Evolutionary conservation across 1,140 invertebrate genomes (phyloP).

Genomic region (Drosophila nasuta): DNA sequence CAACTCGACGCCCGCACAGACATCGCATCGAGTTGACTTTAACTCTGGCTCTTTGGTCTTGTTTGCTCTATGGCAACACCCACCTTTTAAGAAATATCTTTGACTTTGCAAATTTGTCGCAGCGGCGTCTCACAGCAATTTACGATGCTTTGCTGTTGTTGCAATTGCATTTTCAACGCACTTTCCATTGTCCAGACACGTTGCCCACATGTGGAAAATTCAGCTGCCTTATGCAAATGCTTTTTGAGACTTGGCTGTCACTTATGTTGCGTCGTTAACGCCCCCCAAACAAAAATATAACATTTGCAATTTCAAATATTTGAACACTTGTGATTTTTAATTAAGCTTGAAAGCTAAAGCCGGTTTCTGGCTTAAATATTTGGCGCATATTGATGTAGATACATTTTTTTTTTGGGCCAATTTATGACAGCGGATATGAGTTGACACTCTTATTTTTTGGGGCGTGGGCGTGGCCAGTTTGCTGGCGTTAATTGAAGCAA

Average conservation of each 20-base stretch:
- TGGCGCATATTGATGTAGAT: slow-evolving; percentile 47
- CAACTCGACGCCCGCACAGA: slow-evolving; percentile 76
- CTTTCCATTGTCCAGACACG: slow-evolving; percentile 57
- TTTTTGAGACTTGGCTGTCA: slow-evolving; percentile 47
- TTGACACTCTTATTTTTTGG: slow-evolving; percentile 50
- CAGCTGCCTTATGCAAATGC: slow-evolving; percentile 58
- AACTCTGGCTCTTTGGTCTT: background rate
- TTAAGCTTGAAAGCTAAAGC: slow-evolving; percentile 57
- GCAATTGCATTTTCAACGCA: slow-evolving; percentile 49
- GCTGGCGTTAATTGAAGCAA: slow-evolving; percentile 74
- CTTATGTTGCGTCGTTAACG: slow-evolving; percentile 19
- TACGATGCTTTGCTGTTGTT: slow-evolving; percentile 19
- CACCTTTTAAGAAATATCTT: slow-evolving; percentile 31
- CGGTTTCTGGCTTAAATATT: slow-evolving; percentile 58
- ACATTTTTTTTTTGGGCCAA: slow-evolving; percentile 41
- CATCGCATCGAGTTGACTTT: slow-evolving; percentile 27
- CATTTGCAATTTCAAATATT: slow-evolving; percentile 39
- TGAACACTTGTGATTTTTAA: slow-evolving; percentile 56
- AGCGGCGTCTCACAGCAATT: slow-evolving; percentile 31
- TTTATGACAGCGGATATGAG: slow-evolving; percentile 78
- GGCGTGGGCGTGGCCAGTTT: slow-evolving; percentile 65
- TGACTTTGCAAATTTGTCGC: slow-evolving; percentile 68
- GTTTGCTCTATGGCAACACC: slow-evolving; percentile 41
- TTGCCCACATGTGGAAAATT: slow-evolving; percentile 42
- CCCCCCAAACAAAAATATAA: slow-evolving; percentile 12